phyloP scores from a whole-genome alignment of 2,113 vertebrate species.

The Formicarius rufipectus region DNA sequence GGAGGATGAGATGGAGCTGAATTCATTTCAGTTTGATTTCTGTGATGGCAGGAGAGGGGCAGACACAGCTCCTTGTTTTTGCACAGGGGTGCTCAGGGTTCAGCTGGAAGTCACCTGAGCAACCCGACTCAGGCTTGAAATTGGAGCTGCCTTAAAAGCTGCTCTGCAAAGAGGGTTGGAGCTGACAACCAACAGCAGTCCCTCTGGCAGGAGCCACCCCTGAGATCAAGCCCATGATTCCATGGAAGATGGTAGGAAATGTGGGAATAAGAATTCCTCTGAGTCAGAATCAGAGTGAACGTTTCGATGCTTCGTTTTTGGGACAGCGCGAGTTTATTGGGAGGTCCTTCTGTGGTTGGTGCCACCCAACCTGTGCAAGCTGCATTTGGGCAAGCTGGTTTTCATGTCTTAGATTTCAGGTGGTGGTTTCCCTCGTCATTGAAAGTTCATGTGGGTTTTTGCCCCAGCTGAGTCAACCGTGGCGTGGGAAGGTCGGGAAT shows the following conservation, averaged over 20 bases:
- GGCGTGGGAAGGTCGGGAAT: not conserved
- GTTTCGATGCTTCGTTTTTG: not conserved
- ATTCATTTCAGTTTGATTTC: not conserved
- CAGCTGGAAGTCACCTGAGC: not conserved
- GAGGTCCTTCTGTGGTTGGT: not conserved
- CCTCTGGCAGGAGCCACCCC: not conserved
- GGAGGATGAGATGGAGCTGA: not conserved
- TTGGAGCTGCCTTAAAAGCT: not conserved
- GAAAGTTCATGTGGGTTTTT: not conserved
- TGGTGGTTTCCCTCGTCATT: not conserved
- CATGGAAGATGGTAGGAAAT: not conserved
- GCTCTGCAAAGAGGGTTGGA: not conserved
- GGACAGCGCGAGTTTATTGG: not conserved
- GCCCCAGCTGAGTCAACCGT: not conserved
- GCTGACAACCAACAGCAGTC: not conserved
- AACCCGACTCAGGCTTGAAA: not conserved
- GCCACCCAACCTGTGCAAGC: not conserved
- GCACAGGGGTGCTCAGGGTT: not conserved
- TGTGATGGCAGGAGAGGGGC: not conserved
- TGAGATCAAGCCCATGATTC: not conserved
- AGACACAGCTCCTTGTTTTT: not conserved
- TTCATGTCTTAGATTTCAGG: not conserved
- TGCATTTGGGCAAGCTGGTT: not conserved
- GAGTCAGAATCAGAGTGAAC: not conserved
- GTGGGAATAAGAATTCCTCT: not conserved